Evolutionary conservation across 2,888 invertebrate genomes (phyloP).

Genomic region (Nowickia ferox): DNA sequence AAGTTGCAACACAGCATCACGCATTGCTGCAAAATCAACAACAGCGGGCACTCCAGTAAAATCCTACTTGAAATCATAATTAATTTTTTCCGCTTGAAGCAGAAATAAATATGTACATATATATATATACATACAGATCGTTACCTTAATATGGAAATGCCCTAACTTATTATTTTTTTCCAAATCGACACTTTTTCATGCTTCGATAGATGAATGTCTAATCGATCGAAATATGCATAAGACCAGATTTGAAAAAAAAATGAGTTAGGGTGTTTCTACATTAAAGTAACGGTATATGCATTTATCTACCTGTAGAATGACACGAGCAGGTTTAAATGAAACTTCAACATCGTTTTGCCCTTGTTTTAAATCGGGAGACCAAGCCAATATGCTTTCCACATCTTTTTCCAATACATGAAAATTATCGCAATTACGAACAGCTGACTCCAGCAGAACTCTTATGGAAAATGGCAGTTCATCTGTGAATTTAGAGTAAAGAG

Average conservation of each 20-base stretch:
- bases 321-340: slow-evolving; percentile 97
- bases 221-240: no score
- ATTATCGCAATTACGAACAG: slow-evolving; percentile 97
- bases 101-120: background rate
- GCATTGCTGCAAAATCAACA: slow-evolving; percentile 99
- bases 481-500: slow-evolving; percentile 78
- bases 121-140: no score
- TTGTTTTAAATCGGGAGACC: slow-evolving; percentile 86
- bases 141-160: no score
- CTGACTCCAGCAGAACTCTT: slow-evolving; percentile 96
- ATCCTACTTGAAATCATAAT: slow-evolving; percentile 85
- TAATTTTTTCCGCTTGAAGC: background rate
- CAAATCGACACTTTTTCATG: no score
- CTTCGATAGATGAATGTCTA: no score
- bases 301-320: slow-evolving; percentile 92
- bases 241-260: no score
- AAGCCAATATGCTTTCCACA: slow-evolving; percentile 93
- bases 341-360: slow-evolving; percentile 90
- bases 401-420: slow-evolving; percentile 94
- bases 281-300: no score
- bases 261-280: no score
- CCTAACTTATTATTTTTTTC: no score
- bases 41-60: slow-evolving; percentile 99
- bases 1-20: slow-evolving; percentile 94
- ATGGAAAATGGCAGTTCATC: slow-evolving; percentile 95